Base-by-base conservation (phyloP, 2,888 invertebrate species). In the Dicyrtomina minuta region DNA sequence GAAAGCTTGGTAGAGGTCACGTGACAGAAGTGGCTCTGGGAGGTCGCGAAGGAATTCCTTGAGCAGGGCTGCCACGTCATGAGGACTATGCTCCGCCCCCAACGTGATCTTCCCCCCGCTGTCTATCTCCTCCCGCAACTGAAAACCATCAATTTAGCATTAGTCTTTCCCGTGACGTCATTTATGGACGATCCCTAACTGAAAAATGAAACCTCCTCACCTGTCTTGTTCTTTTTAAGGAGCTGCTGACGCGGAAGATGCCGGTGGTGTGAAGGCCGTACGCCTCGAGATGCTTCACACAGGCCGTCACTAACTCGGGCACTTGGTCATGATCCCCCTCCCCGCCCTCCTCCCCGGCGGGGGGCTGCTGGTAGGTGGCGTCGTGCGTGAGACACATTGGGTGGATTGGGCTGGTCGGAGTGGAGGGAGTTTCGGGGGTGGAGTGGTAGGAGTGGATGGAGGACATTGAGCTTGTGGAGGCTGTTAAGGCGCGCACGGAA, bases 1-100 rank as follows among this genome's bases (percentile, higher is more conserved):
- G 84, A 96, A 95, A 74, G 93, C 91, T 66, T 88, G 87, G 82
- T 96, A 96, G 46, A 96, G 87, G 80, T 93, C 92, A 79, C 90
- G 87, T 81, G 94, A 94, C 51, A 96, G 87, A 72, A 96, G 85
- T 10, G 96, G 93, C 81, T 96, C 96, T 0, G 96, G 96, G 49
- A 96, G 84, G 81, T 96, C 96, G 62, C 96, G 84, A 77, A 96
- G 88, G 84, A 90, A 96, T 83, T 96, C 96, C 82, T 96, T 96
- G 41, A 96, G 86, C 49, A 96, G 85, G 0, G 93, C 92, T 10
- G 94, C 96, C 68, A 96, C 92, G 81, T 96, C 96, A 82, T 96
- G 95, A 0, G 95, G 93, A 83, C 92, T 92, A 79, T 90, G 90
- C 56, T 91, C 90, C 12, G 89, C 86, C 75, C 89, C 90, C 78